Evolutionary conservation across 1,140 invertebrate species (phyloP), one percentile per base, ranked within the genome.

Genomic region (Atta texana): DNA sequence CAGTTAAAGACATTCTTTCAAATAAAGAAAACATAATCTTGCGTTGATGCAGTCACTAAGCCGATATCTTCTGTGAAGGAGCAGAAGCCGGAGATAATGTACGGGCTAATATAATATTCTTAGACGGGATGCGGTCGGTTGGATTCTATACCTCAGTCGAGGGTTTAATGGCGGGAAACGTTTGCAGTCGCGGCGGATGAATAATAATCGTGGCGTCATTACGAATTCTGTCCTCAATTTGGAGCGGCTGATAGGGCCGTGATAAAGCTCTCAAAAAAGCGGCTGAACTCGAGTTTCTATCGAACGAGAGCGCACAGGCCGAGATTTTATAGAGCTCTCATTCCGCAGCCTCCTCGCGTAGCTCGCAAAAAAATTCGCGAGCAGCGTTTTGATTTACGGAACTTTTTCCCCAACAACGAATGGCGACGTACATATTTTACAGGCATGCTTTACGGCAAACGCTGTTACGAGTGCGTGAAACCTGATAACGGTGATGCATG

Each of bases 81-180:
- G 24, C 61, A 69, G 16, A 21, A 59, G 84, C 24, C 21, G 76
- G 77, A 85, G 89, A 92, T 93, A 92, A 91, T 91, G 88, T 89
- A 92, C 87, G 87, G 88, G 87, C 91, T 92, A 87, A 93, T 93
- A 92, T 93, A 92, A 93, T 92, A 93, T 92, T 93, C 91, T 88
- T 89, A 90, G 91, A 89, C 86, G 85, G 82, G 81, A 90, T 88
- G 89, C 66, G 87, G 78, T 85, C 69, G 87, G 75, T 76, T 57
- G 63, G 28, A 44, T 69, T 89, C 74, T 71, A 82, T 68, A 68
- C 63, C 57, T n/a, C 69, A 49, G 39, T 28, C 53, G 34, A 34
- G 68, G 76, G 49, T 87, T 88, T 90, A 88, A 90, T 86, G 69
- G 87, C 85, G 71, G 77, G 77, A 90, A 89, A 89, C 86, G 86